Conservation (phyloP, 2,888 invertebrate genomes). For the Tipula helvola region DNA sequence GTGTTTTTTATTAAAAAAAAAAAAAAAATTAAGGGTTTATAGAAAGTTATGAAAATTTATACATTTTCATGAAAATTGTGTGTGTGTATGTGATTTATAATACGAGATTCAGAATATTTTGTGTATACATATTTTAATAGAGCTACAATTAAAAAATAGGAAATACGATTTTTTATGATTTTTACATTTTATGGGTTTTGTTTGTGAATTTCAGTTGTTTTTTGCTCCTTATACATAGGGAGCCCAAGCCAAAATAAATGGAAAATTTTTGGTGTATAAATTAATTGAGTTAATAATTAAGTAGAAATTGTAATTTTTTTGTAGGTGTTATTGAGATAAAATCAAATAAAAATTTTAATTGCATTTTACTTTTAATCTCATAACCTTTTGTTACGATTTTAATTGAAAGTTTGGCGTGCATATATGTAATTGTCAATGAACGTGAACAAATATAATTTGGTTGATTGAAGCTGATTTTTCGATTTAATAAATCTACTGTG, state of each 20-base stretch:
- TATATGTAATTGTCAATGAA: too few species aligned
- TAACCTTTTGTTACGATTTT: too few species aligned
- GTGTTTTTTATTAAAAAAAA: too few species aligned
- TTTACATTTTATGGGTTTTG: not conserved
- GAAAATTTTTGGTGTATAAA: not conserved
- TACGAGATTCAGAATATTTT: not conserved
- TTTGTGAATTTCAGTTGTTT: not conserved
- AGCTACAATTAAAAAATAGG: not conserved
- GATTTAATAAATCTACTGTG: too few species aligned
- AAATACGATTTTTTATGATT: not conserved
- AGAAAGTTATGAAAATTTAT: not conserved
- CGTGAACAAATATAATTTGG: too few species aligned
- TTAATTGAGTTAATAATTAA: slow-evolving; percentile 4
- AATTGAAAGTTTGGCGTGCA: too few species aligned
- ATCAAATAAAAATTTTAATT: not conserved
- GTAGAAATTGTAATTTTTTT: not conserved
- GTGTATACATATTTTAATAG: not conserved
- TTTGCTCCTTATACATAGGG: not conserved
- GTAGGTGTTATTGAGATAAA: not conserved
- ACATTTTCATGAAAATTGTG: not conserved
- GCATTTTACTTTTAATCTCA: not conserved
- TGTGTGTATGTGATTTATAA: not conserved
- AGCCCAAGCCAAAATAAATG: not conserved
- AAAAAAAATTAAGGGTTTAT: not conserved
- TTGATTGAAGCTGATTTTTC: too few species aligned